Conservation (phyloP, 2,888 invertebrate species). For the Calameuta pallipes region DNA sequence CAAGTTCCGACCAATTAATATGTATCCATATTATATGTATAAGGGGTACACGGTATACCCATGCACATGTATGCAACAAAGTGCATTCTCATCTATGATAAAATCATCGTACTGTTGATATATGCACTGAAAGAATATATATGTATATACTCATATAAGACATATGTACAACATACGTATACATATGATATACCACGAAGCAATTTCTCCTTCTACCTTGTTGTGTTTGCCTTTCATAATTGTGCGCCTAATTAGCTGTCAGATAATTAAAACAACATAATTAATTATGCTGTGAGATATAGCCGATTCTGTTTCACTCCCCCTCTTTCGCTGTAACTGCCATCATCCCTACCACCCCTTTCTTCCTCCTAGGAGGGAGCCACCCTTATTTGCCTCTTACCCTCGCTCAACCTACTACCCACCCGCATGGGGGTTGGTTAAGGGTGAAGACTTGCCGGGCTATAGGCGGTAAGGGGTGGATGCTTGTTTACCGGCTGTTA, state of each 20-base stretch:
- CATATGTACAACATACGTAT: background rate
- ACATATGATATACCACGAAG: background rate
- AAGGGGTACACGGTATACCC: no score
- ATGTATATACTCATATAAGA: background rate
- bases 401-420: background rate
- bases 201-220: slow-evolving; percentile 25
- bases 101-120: background rate
- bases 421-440: background rate
- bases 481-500: slow-evolving; percentile 16
- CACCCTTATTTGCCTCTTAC: background rate
- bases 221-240: slow-evolving; percentile 54
- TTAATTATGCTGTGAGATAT: slow-evolving; percentile 44
- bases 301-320: slow-evolving; percentile 16
- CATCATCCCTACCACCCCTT: background rate
- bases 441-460: background rate
- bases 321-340: background rate
- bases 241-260: slow-evolving; percentile 55
- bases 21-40: no score
- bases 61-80: background rate
- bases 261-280: slow-evolving; percentile 55
- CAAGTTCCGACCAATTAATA: background rate
- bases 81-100: no score
- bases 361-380: background rate
- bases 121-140: background rate
- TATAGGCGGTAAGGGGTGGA: slow-evolving; percentile 2